Evolutionary conservation across 1,140 invertebrate species (phyloP).

Genomic region (Dermatophagoides farinae): DNA sequence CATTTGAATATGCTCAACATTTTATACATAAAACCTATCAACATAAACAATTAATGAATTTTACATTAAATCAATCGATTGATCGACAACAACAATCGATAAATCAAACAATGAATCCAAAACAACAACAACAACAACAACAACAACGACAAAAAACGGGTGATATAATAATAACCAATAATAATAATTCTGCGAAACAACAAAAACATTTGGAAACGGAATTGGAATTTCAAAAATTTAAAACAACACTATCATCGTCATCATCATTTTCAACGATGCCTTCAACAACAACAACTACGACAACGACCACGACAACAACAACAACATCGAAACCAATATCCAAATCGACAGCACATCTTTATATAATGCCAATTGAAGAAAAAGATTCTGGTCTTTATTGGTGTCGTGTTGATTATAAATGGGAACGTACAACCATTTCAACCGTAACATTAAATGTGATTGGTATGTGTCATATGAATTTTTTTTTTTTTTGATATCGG

Average conservation of each 20-base stretch:
- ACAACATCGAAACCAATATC: not conserved
- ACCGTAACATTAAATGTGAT: conserved; percentile 66
- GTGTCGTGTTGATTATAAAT: conserved; percentile 67
- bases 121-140: no score
- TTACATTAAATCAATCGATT: not conserved
- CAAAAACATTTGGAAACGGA: not conserved
- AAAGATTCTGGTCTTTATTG: conserved; percentile 56
- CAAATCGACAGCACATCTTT: conserved; percentile 26
- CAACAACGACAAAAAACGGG: not conserved
- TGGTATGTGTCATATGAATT: conserved; percentile 37
- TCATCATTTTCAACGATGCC: no score
- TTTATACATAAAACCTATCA: conserved; percentile 15
- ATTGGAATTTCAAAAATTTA: no score
- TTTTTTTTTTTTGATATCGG: not conserved
- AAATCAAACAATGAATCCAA: not conserved
- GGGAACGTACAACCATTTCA: conserved; percentile 62
- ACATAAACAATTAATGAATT: not conserved
- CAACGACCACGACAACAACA: not conserved
- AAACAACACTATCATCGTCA: no score
- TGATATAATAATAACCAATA: not conserved
- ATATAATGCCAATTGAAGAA: conserved; percentile 16
- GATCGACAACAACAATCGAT: not conserved
- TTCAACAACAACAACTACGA: not conserved
- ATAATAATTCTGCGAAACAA: not conserved
- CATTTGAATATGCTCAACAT: conserved; percentile 18